Evolutionary conservation across 2,113 vertebrate species (phyloP).

Genomic region (Apaloderma vittatum): DNA sequence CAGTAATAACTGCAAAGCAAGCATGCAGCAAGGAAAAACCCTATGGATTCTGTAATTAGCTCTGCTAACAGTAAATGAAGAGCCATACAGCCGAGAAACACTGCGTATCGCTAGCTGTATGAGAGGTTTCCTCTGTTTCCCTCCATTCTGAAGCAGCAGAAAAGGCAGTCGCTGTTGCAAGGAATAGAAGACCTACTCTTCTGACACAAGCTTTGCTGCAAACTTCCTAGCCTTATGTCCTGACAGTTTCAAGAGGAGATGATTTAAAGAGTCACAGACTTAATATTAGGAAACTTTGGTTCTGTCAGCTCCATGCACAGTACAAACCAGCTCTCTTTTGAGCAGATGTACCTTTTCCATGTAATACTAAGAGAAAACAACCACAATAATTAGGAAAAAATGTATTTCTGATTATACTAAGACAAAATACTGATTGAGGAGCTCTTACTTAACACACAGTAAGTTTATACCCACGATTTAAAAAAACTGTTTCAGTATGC

Average conservation of each 20-base stretch:
- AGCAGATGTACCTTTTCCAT: neutral
- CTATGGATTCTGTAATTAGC: neutral
- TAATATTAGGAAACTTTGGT: neutral
- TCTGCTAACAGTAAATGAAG: slow-evolving; percentile 22
- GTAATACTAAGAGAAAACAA: neutral
- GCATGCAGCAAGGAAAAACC: slow-evolving; percentile 4
- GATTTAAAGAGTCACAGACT: neutral
- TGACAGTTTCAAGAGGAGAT: neutral
- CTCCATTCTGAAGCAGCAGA: neutral
- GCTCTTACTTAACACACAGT: neutral
- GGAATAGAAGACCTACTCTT: slow-evolving; percentile 13
- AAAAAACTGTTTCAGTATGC: neutral
- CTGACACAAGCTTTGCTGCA: rapidly evolving
- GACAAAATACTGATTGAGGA: neutral
- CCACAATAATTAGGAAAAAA: neutral
- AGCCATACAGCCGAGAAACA: neutral
- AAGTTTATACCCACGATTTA: neutral
- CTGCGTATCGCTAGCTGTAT: neutral
- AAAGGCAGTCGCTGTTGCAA: neutral
- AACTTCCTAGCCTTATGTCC: neutral
- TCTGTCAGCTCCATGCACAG: neutral
- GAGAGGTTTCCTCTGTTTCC: neutral
- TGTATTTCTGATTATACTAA: rapidly evolving
- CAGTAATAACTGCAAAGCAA: slow-evolving; percentile 19
- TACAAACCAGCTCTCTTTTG: neutral